Conservation (phyloP, 2,113 vertebrate genomes). For the Tupaia tana region DNA sequence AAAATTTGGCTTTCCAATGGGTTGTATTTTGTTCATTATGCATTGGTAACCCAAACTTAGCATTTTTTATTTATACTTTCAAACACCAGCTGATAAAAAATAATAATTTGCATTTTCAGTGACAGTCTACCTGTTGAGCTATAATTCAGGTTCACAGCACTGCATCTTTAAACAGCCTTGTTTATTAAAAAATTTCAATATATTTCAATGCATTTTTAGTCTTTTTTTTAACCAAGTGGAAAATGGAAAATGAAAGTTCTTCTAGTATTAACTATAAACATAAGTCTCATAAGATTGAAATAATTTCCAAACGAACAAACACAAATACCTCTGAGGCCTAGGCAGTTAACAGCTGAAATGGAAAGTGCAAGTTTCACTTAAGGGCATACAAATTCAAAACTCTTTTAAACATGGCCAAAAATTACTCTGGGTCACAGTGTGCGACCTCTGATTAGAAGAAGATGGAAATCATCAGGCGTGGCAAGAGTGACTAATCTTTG, state of each 20-base stretch:
- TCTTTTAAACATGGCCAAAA: conserved; percentile 46
- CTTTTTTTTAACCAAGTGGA: background rate
- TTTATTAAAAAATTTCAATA: conserved; percentile 52
- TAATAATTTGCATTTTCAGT: background rate
- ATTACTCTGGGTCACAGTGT: conserved; percentile 48
- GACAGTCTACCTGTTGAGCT: background rate
- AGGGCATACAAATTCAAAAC: conserved; percentile 51
- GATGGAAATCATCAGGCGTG: background rate
- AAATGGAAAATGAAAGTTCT: conserved; percentile 57
- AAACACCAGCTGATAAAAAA: background rate
- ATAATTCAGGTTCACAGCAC: background rate
- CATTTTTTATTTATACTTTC: conserved; percentile 44
- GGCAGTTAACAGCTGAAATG: conserved; percentile 31
- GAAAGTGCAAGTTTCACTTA: conserved; percentile 16
- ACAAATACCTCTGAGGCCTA: conserved; percentile 46
- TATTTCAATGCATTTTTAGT: background rate
- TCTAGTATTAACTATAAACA: conserved; percentile 42
- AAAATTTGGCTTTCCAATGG: background rate
- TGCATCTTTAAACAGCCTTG: conserved; percentile 27
- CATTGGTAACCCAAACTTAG: background rate
- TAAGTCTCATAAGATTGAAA: conserved; percentile 56
- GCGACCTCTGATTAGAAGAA: conserved; percentile 56
- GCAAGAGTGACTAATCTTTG: conserved; percentile 54
- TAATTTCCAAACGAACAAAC: conserved; percentile 64
- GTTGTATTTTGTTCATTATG: background rate